phyloP scores from a whole-genome alignment of 2,113 vertebrate genomes.

The Hymenochirus boettgeri region DNA sequence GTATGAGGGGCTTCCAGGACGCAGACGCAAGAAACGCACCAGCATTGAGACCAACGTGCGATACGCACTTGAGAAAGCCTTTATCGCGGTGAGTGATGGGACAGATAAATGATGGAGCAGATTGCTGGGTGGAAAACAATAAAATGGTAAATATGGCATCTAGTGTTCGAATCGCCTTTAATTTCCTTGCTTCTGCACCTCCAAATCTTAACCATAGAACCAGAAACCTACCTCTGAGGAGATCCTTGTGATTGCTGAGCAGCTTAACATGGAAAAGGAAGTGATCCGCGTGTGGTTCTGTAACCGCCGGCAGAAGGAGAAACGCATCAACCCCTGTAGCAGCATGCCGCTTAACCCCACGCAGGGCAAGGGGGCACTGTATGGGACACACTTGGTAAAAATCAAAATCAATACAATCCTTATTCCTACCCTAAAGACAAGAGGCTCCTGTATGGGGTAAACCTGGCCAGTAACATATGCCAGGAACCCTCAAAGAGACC shows the following conservation, averaged over 20 bases:
- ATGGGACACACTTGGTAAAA: constrained; percentile 63
- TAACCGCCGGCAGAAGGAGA: constrained; percentile 89
- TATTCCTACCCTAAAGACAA: constrained; percentile 76
- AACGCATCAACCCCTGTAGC: constrained; percentile 84
- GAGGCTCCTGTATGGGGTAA: constrained; percentile 69
- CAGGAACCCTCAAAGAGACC: too few relatives aligned
- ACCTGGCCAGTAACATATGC: too few relatives aligned
- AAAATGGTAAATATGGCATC: neutral
- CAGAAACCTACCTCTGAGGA: constrained; percentile 95
- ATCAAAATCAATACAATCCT: constrained; percentile 60
- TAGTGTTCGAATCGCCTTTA: neutral
- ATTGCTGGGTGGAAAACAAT: neutral
- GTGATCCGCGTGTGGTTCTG: constrained; percentile 93
- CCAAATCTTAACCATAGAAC: too few relatives aligned
- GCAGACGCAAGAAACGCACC: constrained; percentile 91
- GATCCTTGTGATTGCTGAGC: constrained; percentile 82
- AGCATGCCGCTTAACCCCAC: constrained; percentile 76
- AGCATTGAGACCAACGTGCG: constrained; percentile 93
- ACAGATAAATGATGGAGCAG: neutral
- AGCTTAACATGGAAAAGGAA: constrained; percentile 90
- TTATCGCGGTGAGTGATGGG: constrained; percentile 71
- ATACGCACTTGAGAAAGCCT: constrained; percentile 85
- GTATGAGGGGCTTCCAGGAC: constrained; percentile 78
- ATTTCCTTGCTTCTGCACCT: neutral
- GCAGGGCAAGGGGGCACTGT: constrained; percentile 79